Evolutionary conservation across 2,113 vertebrate genomes (phyloP).

Genomic region (Bubalus kerabau): DNA sequence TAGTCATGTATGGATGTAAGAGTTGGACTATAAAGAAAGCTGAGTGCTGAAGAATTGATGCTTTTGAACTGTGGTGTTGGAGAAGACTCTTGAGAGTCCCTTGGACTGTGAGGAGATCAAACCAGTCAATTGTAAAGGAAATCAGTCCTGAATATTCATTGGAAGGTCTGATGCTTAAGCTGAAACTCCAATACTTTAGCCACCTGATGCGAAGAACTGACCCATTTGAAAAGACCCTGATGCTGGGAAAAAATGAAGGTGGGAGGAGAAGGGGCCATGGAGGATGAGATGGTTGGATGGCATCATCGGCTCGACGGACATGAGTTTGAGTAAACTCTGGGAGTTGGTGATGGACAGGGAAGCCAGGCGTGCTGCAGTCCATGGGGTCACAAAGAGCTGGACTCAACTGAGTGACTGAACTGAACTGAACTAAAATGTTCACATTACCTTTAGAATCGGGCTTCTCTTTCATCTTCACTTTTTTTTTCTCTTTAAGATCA

Average conservation of each 20-base stretch:
- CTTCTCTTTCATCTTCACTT: background rate
- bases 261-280: background rate
- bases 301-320: accelerated
- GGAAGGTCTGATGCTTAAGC: background rate
- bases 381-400: background rate
- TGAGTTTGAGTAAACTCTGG: background rate
- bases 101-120: background rate
- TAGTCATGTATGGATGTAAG: background rate
- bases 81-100: background rate
- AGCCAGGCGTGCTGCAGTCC: background rate
- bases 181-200: background rate
- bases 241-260: background rate
- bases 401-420: background rate
- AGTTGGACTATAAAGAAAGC: background rate
- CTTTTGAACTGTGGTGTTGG: background rate
- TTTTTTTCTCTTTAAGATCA: background rate
- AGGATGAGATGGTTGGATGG: background rate
- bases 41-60: background rate
- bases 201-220: background rate
- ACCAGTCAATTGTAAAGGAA: background rate
- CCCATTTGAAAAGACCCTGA: background rate
- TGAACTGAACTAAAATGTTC: background rate
- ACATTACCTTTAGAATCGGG: background rate
- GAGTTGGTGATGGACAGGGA: background rate
- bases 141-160: background rate